Base-by-base conservation (phyloP, 30 jellyfish, hydroid and myxozoan genomes). In the Aurelia sp. region DNA sequence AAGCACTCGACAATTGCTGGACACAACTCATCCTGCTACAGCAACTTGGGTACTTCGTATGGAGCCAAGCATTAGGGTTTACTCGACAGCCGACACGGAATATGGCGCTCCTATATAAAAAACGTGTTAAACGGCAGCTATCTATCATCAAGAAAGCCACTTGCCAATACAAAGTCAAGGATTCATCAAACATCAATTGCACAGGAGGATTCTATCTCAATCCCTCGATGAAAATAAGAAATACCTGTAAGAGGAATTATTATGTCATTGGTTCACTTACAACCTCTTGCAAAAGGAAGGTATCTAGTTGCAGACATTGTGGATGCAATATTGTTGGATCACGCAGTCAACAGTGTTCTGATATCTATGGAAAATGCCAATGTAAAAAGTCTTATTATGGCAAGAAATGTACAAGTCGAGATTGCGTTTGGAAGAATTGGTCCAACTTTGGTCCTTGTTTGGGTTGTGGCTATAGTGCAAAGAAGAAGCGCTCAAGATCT, bases 401-500 rank as follows among this genome's bases (percentile, higher is more conserved):
- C 20, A 55, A 21, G 10, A 20, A 24, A 21, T 82, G 92, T 74
- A 16, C 33, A 7, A 50, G 72, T 57, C 62, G 77, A 16, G 70
- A 82, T 47, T 82, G 92, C 38, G 85, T 68, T 68, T 69, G 86
- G 92, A 33, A 47, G 13, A 68, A 68, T 53, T 81, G 91, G 91
- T 52, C 75, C 8, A 13, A 17, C 5, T 78, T 20, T 24, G 67
- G 69, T 27, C 13, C 1, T 35, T 78, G 89, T 33, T 21, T 50
- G 51, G 51, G 27, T 7, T 78, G 89, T 78, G 89, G 89, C 22
- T 78, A 78, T 33, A 80, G 89, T 10, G 68, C 78, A 21, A 63
- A 15, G 53, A 78, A 63, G 78, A 21, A 55, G 10, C 89, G 89
- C 2, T n/a, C 16, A 21, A 35, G 89, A 16, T 16, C 18, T 8